Conservation (phyloP, 2,113 vertebrate genomes). For the Syrrhaptes paradoxus region DNA sequence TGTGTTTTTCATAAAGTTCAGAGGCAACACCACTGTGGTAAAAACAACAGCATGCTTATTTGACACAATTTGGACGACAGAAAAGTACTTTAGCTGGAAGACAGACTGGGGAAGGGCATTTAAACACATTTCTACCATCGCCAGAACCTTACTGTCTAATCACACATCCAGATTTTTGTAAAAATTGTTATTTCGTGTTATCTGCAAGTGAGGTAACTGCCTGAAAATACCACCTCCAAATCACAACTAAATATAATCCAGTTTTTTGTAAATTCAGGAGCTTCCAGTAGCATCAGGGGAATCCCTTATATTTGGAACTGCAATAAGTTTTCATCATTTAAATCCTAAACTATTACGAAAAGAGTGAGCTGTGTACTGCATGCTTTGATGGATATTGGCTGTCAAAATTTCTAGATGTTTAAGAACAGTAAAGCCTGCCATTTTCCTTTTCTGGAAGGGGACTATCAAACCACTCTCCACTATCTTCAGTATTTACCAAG, state of each 20-base stretch:
- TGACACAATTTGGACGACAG: background rate
- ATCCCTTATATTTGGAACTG: background rate
- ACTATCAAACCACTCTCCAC: background rate
- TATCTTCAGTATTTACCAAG: conserved; percentile 35
- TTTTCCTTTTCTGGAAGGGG: background rate
- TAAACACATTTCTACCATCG: background rate
- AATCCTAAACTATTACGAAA: background rate
- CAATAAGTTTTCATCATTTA: background rate
- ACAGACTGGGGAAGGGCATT: background rate
- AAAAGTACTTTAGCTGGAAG: background rate
- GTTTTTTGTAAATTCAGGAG: background rate
- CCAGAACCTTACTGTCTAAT: background rate
- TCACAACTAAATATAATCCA: background rate
- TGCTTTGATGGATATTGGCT: background rate
- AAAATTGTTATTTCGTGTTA: background rate
- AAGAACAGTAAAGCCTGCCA: background rate
- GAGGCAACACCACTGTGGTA: background rate
- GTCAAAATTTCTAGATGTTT: background rate
- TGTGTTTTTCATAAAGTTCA: background rate
- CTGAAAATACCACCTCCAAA: background rate
- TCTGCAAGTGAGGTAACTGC: no score
- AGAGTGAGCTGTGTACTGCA: background rate
- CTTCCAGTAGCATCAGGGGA: background rate
- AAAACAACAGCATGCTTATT: background rate
- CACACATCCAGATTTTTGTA: background rate